phyloP scores from a whole-genome alignment of 2,113 vertebrate species.

The Aleadryas rufinucha region DNA sequence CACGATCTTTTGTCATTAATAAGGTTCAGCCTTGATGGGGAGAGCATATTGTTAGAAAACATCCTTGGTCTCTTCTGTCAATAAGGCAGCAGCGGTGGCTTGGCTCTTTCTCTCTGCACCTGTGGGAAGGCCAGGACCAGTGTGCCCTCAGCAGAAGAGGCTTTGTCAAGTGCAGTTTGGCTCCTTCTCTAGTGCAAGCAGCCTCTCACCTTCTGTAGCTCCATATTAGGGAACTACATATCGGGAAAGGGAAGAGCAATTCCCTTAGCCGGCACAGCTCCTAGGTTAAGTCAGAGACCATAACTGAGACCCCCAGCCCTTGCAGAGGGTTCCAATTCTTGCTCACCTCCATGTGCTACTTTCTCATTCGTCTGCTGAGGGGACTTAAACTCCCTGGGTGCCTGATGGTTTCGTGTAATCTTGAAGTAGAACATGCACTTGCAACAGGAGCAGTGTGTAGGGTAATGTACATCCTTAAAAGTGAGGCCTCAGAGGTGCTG shows the following conservation, averaged over 20 bases:
- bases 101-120: neutral
- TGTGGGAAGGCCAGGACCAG: neutral
- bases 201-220: neutral
- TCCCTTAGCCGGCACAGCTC: neutral
- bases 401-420: neutral
- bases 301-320: neutral
- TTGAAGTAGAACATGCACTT: neutral
- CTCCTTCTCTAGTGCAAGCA: neutral
- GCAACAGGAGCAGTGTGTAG: neutral
- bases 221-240: neutral
- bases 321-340: neutral
- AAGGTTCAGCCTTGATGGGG: neutral
- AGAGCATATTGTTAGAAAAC: neutral
- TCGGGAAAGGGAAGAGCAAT: neutral
- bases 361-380: neutral
- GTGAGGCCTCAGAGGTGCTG: neutral
- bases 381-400: neutral
- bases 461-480: neutral
- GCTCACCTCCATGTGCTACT: neutral
- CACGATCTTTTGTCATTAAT: neutral
- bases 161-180: neutral
- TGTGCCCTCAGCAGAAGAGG: neutral
- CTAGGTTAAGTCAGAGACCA: neutral
- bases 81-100: neutral
- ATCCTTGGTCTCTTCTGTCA: accelerated